Base-by-base conservation (phyloP, 2,113 vertebrate genomes). In the Ascaphus truei region DNA sequence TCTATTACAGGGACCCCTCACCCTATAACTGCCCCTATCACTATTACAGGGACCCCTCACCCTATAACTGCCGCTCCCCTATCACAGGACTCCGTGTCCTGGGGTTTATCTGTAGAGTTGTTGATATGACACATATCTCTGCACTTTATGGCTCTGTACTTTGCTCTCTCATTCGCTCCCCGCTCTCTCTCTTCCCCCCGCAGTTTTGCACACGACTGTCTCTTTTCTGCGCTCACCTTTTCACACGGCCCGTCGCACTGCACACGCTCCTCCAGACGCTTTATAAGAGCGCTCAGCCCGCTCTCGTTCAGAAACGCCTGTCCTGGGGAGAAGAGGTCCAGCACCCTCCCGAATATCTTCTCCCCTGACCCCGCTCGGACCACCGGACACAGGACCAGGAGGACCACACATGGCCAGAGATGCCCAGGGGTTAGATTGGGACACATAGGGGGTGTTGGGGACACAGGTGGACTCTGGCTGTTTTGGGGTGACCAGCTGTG, bases 241-340 rank as follows among this genome's bases (percentile, higher is more conserved):
- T 56, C 63, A 56, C 63, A 67, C 63, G 63, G 37, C 51, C 7
- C 51, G 11, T 27, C 13, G 23, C 63, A 67, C 18, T 67, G 63
- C 63, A 53, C 63, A 67, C 63, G 63, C 16, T 67, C 63, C n/a
- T 67, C 50, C 63, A 67, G 63, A 29, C 4, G 23, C 63, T 67
- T 55, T 67, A 67, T 67, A 67, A 67, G 63, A 22, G 25, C 25
- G 1, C 5, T 22, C 12, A 45, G 36, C 1, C 51, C 36, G 23
- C 8, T 56, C 7, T 2, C 4, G 15, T 45, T 55, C 8, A 67
- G 63, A 29, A 37, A 11, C 31, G 63, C 15, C 16, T 43, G 36
- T 29, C 51, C 51, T 3, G 63, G 63, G 13, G 63, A 15, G 18
- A 67, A 20, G 6, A 45, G 63, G 11, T 20, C 2, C 7, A 67